phyloP scores from a whole-genome alignment of 64 coral and sea anemone genomes.

The Acropora tenuis region DNA sequence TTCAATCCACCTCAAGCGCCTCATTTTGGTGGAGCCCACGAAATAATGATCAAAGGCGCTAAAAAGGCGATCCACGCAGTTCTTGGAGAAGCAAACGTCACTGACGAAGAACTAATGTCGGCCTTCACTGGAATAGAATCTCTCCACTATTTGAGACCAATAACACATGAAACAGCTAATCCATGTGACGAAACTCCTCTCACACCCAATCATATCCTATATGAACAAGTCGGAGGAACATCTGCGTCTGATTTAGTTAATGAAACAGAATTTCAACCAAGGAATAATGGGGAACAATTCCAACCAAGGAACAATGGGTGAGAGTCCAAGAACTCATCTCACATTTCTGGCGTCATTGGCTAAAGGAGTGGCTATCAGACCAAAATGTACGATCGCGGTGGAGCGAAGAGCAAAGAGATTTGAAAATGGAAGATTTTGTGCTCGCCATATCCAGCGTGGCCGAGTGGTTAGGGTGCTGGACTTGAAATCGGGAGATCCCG shows the following conservation, averaged over 20 bases:
- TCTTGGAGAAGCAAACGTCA: too few species aligned
- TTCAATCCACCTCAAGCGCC: too few species aligned
- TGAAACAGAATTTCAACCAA: background rate
- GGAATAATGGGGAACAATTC: conserved; percentile 29
- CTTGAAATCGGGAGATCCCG: too few species aligned
- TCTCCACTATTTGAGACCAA: too few species aligned
- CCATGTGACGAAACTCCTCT: background rate
- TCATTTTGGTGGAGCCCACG: too few species aligned
- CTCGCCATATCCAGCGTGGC: background rate
- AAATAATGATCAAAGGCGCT: too few species aligned
- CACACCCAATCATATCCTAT: conserved; percentile 57
- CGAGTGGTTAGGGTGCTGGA: too few species aligned
- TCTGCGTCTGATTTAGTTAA: conserved; percentile 59
- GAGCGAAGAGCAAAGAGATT: too few species aligned
- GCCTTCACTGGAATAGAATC: too few species aligned
- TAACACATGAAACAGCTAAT: conserved; percentile 1
- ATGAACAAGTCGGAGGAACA: conserved; percentile 56
- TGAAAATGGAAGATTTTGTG: background rate
- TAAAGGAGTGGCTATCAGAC: background rate
- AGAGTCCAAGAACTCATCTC: background rate
- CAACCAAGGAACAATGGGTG: conserved; percentile 20
- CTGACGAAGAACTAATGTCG: too few species aligned
- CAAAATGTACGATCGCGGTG: background rate
- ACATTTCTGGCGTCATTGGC: background rate
- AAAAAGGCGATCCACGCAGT: too few species aligned